Base-by-base conservation (phyloP, 2,113 vertebrate genomes). In the Tragelaphus imberbis region DNA sequence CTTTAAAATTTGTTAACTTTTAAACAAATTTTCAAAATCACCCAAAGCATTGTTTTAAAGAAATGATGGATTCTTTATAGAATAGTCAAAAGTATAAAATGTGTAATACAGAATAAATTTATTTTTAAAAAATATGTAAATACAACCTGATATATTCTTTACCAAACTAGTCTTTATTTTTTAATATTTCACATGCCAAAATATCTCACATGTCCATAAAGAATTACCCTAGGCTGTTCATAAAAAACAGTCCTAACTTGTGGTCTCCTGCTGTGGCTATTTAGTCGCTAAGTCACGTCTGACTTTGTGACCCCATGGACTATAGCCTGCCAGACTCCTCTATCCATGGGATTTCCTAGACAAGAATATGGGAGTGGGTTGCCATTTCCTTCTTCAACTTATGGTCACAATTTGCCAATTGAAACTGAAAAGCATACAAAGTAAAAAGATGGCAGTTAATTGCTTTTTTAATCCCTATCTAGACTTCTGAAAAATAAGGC, bases 391-490 rank as follows among this genome's bases (percentile, higher is more conserved):
- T 77, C 40, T 77, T 44, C 71, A 71, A 49, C 3, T 47, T 90
- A 6, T 56, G 27, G 28, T 71, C 59, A 95, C 30, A 91, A 40
- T 28, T 88, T 88, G 36, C 19, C 44, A 88, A 79, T 17, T 55
- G 59, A 80, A 33, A 56, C n/a, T 88, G 27, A 95, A 96, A 93
- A 86, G 11, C 12, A 53, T n/a, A 63, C 7, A 90, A 84, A 80
- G 82, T 84, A 65, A 95, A 75, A 92, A 58, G 14, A 58, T 63
- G 19, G 8, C 47, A 90, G 44, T 75, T 86, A 93, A 49, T 21
- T 96, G 19, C 2, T 61, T 97, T 97, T 94, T 68, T 91, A 86
- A 65, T 94, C 55, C 81, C 47, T 87, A 51, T 77, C 87, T 91
- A 59, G 47, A 59, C 4, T 84, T 55, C 56, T 89, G 9, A 95